These are phyloP conservation scores for Oscheius sp. DNA, from an alignment of 2,888 invertebrate genomes.

Conservation along the genomic window DNA sequence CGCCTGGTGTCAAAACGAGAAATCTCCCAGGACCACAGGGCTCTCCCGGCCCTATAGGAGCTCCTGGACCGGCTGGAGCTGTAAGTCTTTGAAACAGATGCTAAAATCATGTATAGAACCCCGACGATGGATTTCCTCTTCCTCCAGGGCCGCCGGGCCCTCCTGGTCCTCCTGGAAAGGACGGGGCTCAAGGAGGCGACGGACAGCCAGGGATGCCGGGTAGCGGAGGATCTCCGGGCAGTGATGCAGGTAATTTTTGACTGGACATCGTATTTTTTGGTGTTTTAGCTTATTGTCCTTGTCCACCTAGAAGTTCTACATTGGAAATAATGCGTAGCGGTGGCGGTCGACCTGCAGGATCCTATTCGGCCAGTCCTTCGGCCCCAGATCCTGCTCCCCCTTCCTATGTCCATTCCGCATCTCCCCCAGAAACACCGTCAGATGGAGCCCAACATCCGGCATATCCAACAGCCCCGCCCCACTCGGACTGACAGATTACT, in stretches of 20 bases:
- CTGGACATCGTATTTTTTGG: neutral
- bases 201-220: constrained; percentile 5
- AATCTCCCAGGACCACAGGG: constrained; percentile 21
- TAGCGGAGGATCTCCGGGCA: constrained; percentile 2
- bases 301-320: neutral
- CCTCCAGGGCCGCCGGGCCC: constrained; percentile 25
- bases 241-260: constrained; percentile 21
- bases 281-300: neutral
- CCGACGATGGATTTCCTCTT: constrained; percentile 26
- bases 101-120: neutral
- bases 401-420: constrained; percentile 35
- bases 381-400: neutral
- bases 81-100: neutral
- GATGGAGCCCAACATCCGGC: constrained; percentile 8
- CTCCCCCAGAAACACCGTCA: constrained; percentile 12
- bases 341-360: constrained; percentile 34
- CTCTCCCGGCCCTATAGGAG: constrained; percentile 7
- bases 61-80: constrained; percentile 16
- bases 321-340: neutral
- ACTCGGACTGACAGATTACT: neutral
- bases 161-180: constrained; percentile 25
- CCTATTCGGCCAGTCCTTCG: too few relatives aligned
- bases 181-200: constrained; percentile 12
- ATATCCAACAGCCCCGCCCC: constrained; percentile 5
- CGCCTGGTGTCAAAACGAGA: constrained; percentile 9